Conservation (phyloP, 2,113 vertebrate species). For the Phocoena sinus region DNA sequence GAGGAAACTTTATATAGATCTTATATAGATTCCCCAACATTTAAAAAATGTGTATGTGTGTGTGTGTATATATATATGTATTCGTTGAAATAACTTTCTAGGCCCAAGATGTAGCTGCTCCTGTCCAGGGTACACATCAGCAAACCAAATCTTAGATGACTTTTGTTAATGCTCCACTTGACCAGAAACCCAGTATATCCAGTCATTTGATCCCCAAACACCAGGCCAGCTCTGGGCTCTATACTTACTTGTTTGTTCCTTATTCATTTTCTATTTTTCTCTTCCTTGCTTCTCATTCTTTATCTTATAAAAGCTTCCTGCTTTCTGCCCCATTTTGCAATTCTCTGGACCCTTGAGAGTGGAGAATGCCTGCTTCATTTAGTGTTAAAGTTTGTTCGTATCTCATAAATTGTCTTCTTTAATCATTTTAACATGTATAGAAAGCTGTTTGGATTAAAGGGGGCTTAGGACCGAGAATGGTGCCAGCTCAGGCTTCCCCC, state of each 20-base stretch:
- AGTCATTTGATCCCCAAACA: not conserved
- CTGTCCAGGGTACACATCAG: not conserved
- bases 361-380: not conserved
- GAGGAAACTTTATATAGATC: not conserved
- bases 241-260: not conserved
- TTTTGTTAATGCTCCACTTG: not conserved
- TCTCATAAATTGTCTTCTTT: not conserved
- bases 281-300: not conserved
- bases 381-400: not conserved
- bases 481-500: accelerated
- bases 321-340: not conserved
- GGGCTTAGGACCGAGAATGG: not conserved
- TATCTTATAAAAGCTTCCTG: not conserved
- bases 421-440: not conserved
- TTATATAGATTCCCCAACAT: not conserved
- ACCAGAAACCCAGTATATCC: not conserved
- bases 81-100: not conserved
- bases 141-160: not conserved
- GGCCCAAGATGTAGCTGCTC: not conserved
- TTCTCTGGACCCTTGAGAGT: not conserved
- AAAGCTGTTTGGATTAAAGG: not conserved
- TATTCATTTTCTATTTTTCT: not conserved
- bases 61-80: not conserved
- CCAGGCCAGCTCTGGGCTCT: not conserved
- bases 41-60: not conserved